Evolutionary conservation across 2,888 invertebrate species (phyloP).

Genomic region (Exocentrus adspersus): DNA sequence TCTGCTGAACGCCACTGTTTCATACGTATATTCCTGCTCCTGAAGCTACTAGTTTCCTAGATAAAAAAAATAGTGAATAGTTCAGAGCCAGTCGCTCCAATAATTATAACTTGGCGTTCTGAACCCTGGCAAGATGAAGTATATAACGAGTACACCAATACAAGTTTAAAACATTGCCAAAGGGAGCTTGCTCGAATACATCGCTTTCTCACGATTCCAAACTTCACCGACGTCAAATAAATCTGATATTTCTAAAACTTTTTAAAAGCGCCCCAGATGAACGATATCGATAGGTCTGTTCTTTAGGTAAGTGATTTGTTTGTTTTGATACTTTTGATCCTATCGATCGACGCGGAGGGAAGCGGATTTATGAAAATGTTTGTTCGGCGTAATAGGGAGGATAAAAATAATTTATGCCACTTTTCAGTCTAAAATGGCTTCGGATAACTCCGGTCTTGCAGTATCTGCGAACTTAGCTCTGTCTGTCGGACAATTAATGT

Average conservation of each 20-base stretch:
- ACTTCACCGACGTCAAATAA: constrained; percentile 17
- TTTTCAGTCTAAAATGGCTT: background rate
- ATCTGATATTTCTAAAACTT: constrained; percentile 35
- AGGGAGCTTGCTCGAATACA: no score
- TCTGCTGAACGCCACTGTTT: no score
- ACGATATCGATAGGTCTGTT: constrained; percentile 24
- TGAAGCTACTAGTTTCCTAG: no score
- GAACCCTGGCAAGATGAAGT: no score
- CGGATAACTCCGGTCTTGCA: background rate
- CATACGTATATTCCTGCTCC: no score
- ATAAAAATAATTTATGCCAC: constrained; percentile 16
- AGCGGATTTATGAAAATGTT: constrained; percentile 22
- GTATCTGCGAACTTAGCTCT: background rate
- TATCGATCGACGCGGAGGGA: background rate
- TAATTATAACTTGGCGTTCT: no score
- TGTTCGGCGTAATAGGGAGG: constrained; percentile 11
- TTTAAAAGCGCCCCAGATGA: constrained; percentile 32
- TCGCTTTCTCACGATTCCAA: background rate
- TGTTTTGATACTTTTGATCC: constrained; percentile 34
- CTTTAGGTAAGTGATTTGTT: constrained; percentile 41
- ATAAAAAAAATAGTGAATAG: no score
- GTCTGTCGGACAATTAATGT: background rate
- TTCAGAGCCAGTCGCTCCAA: no score
- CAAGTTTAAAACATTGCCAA: no score
- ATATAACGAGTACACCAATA: no score